Base-by-base conservation (phyloP, 2,797 vertebrate species). In the Liparis tanakae region DNA sequence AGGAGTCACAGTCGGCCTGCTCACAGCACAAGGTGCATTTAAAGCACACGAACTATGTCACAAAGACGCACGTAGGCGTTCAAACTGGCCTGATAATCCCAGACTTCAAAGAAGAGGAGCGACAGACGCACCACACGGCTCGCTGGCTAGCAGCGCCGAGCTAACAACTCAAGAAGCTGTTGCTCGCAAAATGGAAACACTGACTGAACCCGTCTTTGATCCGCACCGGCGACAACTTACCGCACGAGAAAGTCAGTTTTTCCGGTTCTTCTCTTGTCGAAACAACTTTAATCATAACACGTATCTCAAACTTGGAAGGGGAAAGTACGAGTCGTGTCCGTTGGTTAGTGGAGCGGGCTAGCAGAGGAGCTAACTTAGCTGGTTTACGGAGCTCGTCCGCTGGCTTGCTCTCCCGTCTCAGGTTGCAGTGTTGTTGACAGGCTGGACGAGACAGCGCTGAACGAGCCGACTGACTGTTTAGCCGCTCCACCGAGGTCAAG, bases 381-480 rank as follows among this genome's bases (percentile, higher is more conserved):
- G 87, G 85, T 91, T 82, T 60, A 81, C 56, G 80, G 59, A 77
- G 89, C 87, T 78, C 83, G 85, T 85, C 80, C 33, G 77, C 64
- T 55, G 80, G 70, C 44, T 83, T 76, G 75, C 85, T 87, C 61
- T 83, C 90, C 87, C 83, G 88, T 89, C 83, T 92, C 91, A 92
- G 92, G 91, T 92, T 93, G 86, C 92, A 73, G 67, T 89, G 84
- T 88, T 91, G 90, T 92, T 93, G 91, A 90, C 88, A 89, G 82
- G 79, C 78, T 72, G 10, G 79, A 87, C 76, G 20, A 83, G 72
- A 79, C 82, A 82, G 71, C 51, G 58, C 69, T 56, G 54, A 70
- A 72, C 67, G 2, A 81, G 77, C 80, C 37, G 72, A 56, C 73
- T 10, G 78, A 76, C 78, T 76, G 75, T 61, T 74, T 53, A 68